Evolutionary conservation across 2,113 vertebrate genomes (phyloP).

Genomic region (Tetrax tetrax): DNA sequence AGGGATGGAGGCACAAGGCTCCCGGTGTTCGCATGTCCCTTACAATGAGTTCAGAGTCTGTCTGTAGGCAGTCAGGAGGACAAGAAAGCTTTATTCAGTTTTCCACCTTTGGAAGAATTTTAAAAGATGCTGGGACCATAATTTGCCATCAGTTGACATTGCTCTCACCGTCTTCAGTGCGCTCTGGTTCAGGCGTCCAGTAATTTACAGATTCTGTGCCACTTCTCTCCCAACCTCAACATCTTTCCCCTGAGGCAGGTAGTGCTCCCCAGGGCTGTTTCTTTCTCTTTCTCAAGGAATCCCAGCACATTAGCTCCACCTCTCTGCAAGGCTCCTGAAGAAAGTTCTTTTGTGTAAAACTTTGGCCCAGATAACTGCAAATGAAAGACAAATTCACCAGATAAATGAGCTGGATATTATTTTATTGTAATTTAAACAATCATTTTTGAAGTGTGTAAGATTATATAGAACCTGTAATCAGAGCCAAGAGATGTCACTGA

Average conservation of each 20-base stretch:
- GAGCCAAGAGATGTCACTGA: conserved; percentile 70
- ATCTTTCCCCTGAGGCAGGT: not conserved
- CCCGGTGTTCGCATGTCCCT: not conserved
- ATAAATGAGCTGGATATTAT: conserved; percentile 69
- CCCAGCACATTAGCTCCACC: conserved; percentile 10
- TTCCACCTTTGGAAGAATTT: not conserved
- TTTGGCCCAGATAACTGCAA: conserved; percentile 32
- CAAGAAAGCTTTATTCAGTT: not conserved
- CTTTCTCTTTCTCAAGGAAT: conserved; percentile 26
- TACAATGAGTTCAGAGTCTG: not conserved
- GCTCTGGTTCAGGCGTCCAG: not conserved
- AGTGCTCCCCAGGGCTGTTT: not conserved
- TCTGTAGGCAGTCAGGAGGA: not conserved
- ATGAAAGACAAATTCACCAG: conserved; percentile 63
- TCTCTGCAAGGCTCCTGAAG: conserved; percentile 19
- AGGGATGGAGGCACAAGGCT: not conserved
- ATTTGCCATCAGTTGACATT: not conserved
- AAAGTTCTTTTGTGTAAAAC: conserved; percentile 53
- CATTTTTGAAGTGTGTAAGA: conserved; percentile 63
- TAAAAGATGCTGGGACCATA: not conserved
- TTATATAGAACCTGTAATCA: conserved; percentile 71
- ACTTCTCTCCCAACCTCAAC: not conserved
- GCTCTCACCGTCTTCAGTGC: not conserved
- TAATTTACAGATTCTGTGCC: not conserved
- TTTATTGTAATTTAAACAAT: conserved; percentile 75